Evolutionary conservation across 2,797 vertebrate genomes (phyloP).

Genomic region (Sciurus vulgaris): DNA sequence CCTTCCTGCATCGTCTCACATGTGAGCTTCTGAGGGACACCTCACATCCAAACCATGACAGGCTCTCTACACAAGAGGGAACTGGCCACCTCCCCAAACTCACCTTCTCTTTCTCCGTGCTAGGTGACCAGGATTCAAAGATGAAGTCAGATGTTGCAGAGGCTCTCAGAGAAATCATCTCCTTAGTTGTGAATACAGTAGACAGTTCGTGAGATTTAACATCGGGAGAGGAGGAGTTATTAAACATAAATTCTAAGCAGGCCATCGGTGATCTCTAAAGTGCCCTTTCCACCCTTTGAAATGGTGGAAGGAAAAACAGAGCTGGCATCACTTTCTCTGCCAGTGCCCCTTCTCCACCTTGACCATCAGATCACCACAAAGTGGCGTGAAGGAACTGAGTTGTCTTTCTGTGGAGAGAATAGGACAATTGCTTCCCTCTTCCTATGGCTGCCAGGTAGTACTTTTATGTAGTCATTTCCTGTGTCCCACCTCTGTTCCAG

Average conservation of each 20-base stretch:
- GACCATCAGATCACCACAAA: neutral
- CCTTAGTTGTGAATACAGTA: neutral
- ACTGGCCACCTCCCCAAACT: neutral
- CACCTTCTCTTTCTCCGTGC: neutral
- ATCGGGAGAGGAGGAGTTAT: neutral
- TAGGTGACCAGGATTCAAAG: neutral
- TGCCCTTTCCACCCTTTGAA: neutral
- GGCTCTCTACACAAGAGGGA: too few relatives aligned
- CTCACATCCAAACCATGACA: too few relatives aligned
- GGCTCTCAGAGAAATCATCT: neutral
- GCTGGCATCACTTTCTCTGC: neutral
- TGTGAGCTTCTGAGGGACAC: too few relatives aligned
- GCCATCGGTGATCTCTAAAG: neutral
- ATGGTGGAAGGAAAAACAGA: neutral
- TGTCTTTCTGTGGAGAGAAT: neutral
- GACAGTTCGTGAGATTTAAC: neutral
- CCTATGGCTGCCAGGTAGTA: neutral
- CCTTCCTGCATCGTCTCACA: too few relatives aligned
- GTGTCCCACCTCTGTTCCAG: neutral
- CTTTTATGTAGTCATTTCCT: neutral
- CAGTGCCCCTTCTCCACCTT: neutral
- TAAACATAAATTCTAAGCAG: neutral
- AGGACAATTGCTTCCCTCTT: neutral
- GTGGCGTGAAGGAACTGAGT: neutral
- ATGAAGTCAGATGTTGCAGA: neutral